These are phyloP conservation scores for Zaprionus obscuricornis DNA, from an alignment of 2,888 invertebrate species.

Conservation along the genomic window DNA sequence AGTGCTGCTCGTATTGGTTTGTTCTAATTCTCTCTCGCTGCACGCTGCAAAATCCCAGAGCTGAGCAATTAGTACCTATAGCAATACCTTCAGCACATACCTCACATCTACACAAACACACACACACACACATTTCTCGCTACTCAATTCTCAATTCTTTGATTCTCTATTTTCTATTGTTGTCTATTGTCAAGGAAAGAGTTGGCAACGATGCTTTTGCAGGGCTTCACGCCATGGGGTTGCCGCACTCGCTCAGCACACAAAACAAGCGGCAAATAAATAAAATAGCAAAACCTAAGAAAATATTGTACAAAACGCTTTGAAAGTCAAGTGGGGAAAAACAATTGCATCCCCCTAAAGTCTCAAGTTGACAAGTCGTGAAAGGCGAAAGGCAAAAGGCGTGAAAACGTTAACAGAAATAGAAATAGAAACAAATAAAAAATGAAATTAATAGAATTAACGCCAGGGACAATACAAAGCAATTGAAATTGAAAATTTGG, in stretches of 20 bases:
- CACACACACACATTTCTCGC: neutral
- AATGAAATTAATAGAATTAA: conserved; percentile 72
- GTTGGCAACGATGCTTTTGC: conserved; percentile 39
- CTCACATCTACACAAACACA: conserved; percentile 14
- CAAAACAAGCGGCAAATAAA: conserved; percentile 15
- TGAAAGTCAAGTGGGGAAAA: conserved; percentile 64
- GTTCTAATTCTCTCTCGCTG: conserved; percentile 69
- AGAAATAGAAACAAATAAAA: conserved; percentile 54
- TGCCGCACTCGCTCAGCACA: conserved; percentile 20
- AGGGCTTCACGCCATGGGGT: conserved; percentile 43
- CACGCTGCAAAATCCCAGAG: conserved; percentile 61
- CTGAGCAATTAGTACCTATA: conserved; percentile 62
- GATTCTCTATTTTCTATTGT: no score
- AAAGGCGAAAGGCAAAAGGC: conserved; percentile 13
- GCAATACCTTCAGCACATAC: conserved; percentile 18
- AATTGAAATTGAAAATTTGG: conserved; percentile 35
- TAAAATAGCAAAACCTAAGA: conserved; percentile 12
- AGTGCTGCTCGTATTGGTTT: conserved; percentile 74
- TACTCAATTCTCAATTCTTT: no score
- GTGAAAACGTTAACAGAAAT: conserved; percentile 13
- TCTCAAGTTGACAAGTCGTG: conserved; percentile 23
- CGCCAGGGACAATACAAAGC: conserved; percentile 37
- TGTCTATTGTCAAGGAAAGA: conserved; percentile 50
- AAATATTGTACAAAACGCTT: conserved; percentile 39
- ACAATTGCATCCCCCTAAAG: conserved; percentile 1